Evolutionary conservation across 2,113 vertebrate genomes (phyloP).

Genomic region (Todiramphus chloris): DNA sequence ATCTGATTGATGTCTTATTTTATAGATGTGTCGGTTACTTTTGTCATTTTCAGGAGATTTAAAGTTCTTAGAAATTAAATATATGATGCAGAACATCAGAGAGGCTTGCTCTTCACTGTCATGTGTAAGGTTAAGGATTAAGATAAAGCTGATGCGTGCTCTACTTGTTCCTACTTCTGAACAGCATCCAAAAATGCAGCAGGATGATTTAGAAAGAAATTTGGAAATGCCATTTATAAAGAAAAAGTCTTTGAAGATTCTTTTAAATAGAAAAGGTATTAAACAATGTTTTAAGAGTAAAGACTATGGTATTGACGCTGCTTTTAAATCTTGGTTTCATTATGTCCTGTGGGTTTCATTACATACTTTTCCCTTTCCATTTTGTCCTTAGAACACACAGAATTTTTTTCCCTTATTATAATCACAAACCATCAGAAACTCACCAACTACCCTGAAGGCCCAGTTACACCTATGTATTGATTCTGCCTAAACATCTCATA

Average conservation of each 20-base stretch:
- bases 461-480: neutral
- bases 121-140: slow-evolving; percentile 67
- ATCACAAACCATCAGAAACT: neutral
- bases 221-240: neutral
- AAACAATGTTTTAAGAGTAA: slow-evolving; percentile 12
- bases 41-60: slow-evolving; percentile 78
- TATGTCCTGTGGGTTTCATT: neutral
- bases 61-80: slow-evolving; percentile 78
- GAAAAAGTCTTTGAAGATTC: slow-evolving; percentile 24
- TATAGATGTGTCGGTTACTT: slow-evolving; percentile 72
- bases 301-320: neutral
- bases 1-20: slow-evolving; percentile 74
- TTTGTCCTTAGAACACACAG: neutral
- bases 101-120: slow-evolving; percentile 69
- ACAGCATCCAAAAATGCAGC: slow-evolving; percentile 4
- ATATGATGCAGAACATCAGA: slow-evolving; percentile 70
- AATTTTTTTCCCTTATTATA: neutral
- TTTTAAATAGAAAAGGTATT: neutral
- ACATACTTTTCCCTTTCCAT: neutral
- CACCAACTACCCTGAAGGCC: neutral
- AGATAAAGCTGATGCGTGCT: slow-evolving; percentile 55
- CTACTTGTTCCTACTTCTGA: slow-evolving; percentile 16
- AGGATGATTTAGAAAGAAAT: slow-evolving; percentile 21
- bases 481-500: neutral
- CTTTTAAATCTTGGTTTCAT: neutral